Evolutionary conservation across 2,113 vertebrate genomes (phyloP).

Genomic region (Pteropus alecto): DNA sequence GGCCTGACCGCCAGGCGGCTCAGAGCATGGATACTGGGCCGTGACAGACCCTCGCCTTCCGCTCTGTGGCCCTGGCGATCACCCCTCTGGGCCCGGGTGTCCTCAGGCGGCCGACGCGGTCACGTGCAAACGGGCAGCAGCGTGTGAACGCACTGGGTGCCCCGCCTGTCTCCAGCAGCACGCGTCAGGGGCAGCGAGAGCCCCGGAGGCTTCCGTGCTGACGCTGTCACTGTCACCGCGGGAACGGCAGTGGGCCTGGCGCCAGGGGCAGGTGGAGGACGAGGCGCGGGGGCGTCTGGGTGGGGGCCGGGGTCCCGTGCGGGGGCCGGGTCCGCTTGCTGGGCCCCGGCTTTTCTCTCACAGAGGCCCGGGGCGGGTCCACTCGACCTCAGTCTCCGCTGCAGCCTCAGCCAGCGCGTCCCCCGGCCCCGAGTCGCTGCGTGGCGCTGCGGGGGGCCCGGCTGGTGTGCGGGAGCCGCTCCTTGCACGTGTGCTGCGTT

Average conservation of each 20-base stretch:
- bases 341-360: background rate
- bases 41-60: rapidly evolving
- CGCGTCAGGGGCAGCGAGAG: too few relatives aligned
- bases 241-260: too few relatives aligned
- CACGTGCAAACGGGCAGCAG: too few relatives aligned
- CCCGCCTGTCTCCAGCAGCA: too few relatives aligned
- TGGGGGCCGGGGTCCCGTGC: background rate
- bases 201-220: too few relatives aligned
- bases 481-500: rapidly evolving
- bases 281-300: too few relatives aligned
- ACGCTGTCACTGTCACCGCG: too few relatives aligned
- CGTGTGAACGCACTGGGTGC: too few relatives aligned
- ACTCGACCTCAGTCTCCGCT: background rate
- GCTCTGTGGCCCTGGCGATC: background rate
- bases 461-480: background rate
- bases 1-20: background rate
- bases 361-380: rapidly evolving
- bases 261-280: background rate
- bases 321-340: too few relatives aligned
- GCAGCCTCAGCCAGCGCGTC: background rate
- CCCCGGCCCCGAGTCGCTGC: too few relatives aligned
- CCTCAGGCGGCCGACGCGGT: background rate
- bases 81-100: background rate
- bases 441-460: too few relatives aligned
- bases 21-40: rapidly evolving